Base-by-base conservation (phyloP, 2,888 invertebrate genomes). In the Nemotelus pantherinus region DNA sequence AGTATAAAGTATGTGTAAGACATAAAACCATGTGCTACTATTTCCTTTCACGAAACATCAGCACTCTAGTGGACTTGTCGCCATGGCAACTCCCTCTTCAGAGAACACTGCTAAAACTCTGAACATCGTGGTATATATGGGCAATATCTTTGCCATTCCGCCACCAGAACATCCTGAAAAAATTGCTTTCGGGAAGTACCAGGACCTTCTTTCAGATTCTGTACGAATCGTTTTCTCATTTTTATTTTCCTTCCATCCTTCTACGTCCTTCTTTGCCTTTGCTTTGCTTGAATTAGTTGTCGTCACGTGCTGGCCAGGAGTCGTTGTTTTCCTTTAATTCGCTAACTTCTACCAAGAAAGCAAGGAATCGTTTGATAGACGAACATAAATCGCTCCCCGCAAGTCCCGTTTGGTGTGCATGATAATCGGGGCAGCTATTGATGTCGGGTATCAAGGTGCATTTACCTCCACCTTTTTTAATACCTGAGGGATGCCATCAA, bases 401-500 rank as follows among this genome's bases (percentile, higher is more conserved):
- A 6, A 58, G 4, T 43, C 43, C 2, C 10, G 10, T 41, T 55
- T 39, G 43, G 43, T 43, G 7, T 70, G 39, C 39, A 6, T 47
- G 3, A 45, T 25, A 25, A 25, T 25, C 25, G 25, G 25, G 25
- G 41, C 45, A 47, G 47, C 10, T 60, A 57, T 60, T 70, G 48
- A 55, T 60, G 60, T 3, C 39, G 60, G 63, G 41, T 63, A 63
- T 74, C 63, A 60, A 74, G 74, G 74, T 74, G 74, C 74, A 74
- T 9, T 55, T 60, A 74, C 74, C 74, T 60, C 50, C 72, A 60
- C 58, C 74, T 39, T 74, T 25, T 48, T 74, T 48, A 60, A 48
- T 60, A 74, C 74, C 60, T 74, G 74, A 55, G 74, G 60, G 60
- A 72, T 57, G 58, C 72, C 58, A 72, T 72, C 58, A 58, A 72